Base-by-base conservation (phyloP, 2,888 invertebrate genomes). In the Schizotus pectinicornis region DNA sequence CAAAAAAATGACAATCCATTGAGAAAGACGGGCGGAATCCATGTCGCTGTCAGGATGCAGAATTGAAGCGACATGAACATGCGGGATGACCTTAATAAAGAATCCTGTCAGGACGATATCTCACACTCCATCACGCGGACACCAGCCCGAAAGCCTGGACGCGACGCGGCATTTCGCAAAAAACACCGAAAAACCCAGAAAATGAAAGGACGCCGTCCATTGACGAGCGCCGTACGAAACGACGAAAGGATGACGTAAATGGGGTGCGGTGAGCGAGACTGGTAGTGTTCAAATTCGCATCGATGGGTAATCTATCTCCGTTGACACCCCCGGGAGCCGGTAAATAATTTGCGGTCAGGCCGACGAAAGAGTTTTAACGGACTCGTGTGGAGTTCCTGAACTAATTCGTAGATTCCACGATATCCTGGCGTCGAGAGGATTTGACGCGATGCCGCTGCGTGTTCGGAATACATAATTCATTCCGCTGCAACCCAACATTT, bases 71-170 rank as follows among this genome's bases (percentile, higher is more conserved):
- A 66, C 59, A 49, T 45, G 62, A 62, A 66, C 65, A 61, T 54
- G 60, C 56, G 55, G 59, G 64, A 68, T 64, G 66, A 64, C 68
- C 68, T 69, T 71, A 72, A 73, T 73, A 73, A 73, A 73, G 71
- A 71, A 73, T 66, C 64, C 71, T 72, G 73, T 69, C 73, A 68
- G 63, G 67, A 66, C 69, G 65, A 72, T 72, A 67, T 69, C 68
- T 67, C 64, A 67, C 70, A 68, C 70, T 71, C 67, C 62, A 69
- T 73, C 73, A 70, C 67, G 59, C 61, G 69, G 69, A 71, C 70
- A 63, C 58, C 54, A 41, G 37, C 46, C 42, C 31, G 22, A 42
- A n/a, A 42, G 13, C 45, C 30, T 22, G 36, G 11, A 22, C 41
- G 31, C 35, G 32, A 36, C 6, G 13, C 3, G 7, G 22, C 35